Percentiles rank a stretch among this genome's conserved stretches.
Conservation (phyloP, 2,888 invertebrate species). For the Leptodirus hochenwartii region DNA sequence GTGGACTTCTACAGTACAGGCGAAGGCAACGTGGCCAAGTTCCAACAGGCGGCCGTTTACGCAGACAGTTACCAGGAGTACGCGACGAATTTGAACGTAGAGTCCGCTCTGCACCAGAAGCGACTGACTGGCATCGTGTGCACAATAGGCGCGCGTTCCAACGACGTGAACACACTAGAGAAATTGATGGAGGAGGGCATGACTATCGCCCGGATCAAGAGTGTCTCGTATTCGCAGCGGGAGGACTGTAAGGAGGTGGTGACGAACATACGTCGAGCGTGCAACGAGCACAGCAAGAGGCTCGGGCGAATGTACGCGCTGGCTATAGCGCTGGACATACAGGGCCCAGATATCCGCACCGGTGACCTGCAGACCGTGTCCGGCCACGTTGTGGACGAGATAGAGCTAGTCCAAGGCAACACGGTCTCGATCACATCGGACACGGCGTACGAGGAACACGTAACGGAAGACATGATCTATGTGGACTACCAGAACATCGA, state of each 20-base stretch:
- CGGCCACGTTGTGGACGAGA: conserved; percentile 3
- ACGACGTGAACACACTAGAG: conserved; percentile 23
- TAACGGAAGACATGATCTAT: conserved; percentile 34
- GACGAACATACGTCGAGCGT: conserved; percentile 28
- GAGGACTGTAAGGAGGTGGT: conserved; percentile 29
- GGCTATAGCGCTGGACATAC: conserved; percentile 71
- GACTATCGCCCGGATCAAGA: conserved; percentile 31
- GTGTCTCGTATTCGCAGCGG: conserved; percentile 26
- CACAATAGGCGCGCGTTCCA: conserved; percentile 28
- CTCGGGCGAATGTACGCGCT: conserved; percentile 46
- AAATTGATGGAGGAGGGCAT: conserved; percentile 34
- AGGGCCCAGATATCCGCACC: conserved; percentile 79
- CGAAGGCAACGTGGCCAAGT: conserved; percentile 26
- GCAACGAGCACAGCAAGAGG: conserved; percentile 38
- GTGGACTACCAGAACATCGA: conserved; percentile 34
- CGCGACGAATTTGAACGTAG: conserved; percentile 26
- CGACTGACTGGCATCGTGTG: conserved; percentile 36
- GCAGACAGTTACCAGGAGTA: conserved; percentile 32
- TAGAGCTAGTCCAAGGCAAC: conserved; percentile 19
- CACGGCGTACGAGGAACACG: conserved; percentile 32
- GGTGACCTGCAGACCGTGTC: conserved; percentile 61
- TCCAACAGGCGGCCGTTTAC: conserved; percentile 30
- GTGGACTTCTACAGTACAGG: conserved; percentile 23
- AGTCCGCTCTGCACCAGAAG: conserved; percentile 29
- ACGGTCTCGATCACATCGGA: conserved; percentile 33